These are phyloP conservation scores for Epistrophe eligans DNA, from an alignment of 2,888 invertebrate species.

Conservation along the genomic window DNA sequence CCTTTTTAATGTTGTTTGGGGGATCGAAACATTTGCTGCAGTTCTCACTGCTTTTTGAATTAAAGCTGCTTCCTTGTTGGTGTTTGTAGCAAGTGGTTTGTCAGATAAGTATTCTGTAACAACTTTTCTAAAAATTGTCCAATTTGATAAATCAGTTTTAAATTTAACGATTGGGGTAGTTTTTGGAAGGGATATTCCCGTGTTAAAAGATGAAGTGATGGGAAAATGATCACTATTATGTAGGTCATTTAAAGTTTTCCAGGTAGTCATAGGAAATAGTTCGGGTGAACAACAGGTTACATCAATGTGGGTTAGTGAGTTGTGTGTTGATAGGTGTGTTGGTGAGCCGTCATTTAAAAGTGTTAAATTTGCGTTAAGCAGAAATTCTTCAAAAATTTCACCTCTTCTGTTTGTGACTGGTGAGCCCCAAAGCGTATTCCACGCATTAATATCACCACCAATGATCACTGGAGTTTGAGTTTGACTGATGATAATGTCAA, in stretches of 20 bases:
- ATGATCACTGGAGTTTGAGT: background rate
- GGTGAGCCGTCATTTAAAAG: conserved; percentile 27
- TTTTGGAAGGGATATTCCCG: background rate
- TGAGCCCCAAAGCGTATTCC: conserved; percentile 30
- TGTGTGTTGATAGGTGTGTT: no score
- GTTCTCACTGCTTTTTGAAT: conserved; percentile 21
- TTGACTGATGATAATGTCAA: conserved; percentile 23
- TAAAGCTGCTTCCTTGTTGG: conserved; percentile 12
- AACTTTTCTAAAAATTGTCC: background rate
- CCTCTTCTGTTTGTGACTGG: conserved; percentile 18
- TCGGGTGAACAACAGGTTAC: conserved; percentile 38
- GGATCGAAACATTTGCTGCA: conserved; percentile 15
- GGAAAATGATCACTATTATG: conserved; percentile 53
- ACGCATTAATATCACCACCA: conserved; percentile 11
- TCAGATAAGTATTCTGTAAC: conserved; percentile 9
- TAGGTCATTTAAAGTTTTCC: conserved; percentile 32
- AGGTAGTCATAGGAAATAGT: conserved; percentile 23
- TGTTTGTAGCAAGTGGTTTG: background rate
- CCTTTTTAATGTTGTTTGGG: conserved; percentile 2
- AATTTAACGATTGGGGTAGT: background rate
- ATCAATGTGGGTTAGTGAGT: conserved; percentile 42
- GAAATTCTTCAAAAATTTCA: conserved; percentile 21
- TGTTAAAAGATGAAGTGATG: conserved; percentile 3
- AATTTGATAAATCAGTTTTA: conserved; percentile 6
- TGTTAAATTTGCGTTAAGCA: background rate